Evolutionary conservation across 1,140 invertebrate species (phyloP), one percentile per base, ranked within the genome.

Genomic region (Bactericera cockerelli): DNA sequence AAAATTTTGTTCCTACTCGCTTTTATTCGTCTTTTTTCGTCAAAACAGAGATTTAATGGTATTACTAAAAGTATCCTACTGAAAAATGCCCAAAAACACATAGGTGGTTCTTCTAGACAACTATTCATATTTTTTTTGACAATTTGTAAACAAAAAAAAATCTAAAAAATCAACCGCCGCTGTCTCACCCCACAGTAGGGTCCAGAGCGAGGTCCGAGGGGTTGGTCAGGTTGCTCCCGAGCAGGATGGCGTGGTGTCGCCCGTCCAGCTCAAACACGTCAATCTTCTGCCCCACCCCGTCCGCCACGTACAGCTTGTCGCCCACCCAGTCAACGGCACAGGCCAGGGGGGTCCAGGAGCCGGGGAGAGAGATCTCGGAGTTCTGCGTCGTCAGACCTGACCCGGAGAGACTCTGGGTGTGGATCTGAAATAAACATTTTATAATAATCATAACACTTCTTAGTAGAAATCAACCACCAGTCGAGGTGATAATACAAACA

Each of bases 251-350:
- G 69, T 93, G 83, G 71, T 81, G 82, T 36, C 82, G 74, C 8
- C 87, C 85, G 66, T 87, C 81, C 60, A 94, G 72, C 70, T 94
- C 90, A 67, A 94, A 92, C 0, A 98, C 83, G 68, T 97, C 93
- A 55, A 99, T 86, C 70, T 89, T 92, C 67, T 93, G 89, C 0
- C 91, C 92, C 11, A 93, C 76, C 19, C 84, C 81, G 70, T 99
- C 95, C 0, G 89, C 89, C 10, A 98, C 87, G 71, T 98, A 99
- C 2, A 99, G 75, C 70, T 96, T 98, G 65, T 95, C 84, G 1
- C 89, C 88, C 16, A 98, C 82, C 91, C 94, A 98, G 73, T 99
- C 95, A n/a, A 97, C 83, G 0, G 94, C 93, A 11, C 98, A 70
- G 1, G 88, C 84, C 1, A 87, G 84, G 0, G 93, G 94, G 10